Evolutionary conservation across 2,113 vertebrate species (phyloP).

Genomic region (Oxyura jamaicensis): DNA sequence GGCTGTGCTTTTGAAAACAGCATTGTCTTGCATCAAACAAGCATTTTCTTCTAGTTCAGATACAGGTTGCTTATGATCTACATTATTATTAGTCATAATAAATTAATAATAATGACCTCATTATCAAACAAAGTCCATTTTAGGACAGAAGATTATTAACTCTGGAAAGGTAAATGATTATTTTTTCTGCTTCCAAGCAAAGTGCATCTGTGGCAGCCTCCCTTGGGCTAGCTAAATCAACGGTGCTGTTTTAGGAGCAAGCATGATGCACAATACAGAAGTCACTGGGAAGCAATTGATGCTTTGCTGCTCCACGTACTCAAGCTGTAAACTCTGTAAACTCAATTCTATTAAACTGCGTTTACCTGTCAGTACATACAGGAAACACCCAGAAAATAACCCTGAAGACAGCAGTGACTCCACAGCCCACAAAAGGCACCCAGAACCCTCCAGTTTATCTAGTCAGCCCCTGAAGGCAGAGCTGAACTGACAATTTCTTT

Average conservation of each 20-base stretch:
- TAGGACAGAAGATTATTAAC: background rate
- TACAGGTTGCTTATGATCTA: background rate
- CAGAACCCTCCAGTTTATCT: background rate
- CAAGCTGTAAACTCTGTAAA: background rate
- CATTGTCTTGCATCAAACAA: background rate
- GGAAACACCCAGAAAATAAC: conserved; percentile 12
- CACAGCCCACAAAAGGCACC: background rate
- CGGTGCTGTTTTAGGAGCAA: background rate
- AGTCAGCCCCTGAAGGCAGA: background rate
- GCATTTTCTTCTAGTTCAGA: background rate
- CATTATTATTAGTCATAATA: background rate
- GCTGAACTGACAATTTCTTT: background rate
- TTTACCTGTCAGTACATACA: background rate
- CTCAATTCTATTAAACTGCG: background rate
- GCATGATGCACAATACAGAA: fast-evolving
- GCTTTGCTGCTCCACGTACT: background rate
- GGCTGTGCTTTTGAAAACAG: background rate
- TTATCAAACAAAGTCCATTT: background rate
- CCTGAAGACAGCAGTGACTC: background rate
- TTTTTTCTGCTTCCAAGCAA: background rate
- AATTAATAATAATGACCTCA: background rate
- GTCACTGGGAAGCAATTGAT: background rate
- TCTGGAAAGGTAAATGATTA: background rate
- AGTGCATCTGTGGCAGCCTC: background rate
- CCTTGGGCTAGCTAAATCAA: background rate